These are phyloP conservation scores for Temnothorax ravouxi DNA, from an alignment of 2,888 invertebrate species.

Conservation along the genomic window DNA sequence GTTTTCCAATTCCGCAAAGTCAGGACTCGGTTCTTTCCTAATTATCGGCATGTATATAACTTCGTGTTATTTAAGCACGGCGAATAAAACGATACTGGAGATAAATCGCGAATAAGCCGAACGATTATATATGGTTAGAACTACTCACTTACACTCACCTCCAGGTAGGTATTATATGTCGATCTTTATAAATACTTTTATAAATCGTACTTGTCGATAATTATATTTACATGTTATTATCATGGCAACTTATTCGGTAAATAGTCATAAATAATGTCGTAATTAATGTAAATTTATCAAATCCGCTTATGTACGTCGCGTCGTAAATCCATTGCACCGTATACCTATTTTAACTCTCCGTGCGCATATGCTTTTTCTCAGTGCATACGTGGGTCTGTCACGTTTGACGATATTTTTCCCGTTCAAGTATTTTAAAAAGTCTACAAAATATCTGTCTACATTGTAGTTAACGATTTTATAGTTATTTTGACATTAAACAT, in stretches of 20 bases:
- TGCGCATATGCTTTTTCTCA: too few species aligned
- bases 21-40: constrained; percentile 1
- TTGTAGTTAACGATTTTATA: too few species aligned
- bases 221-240: constrained; percentile 5
- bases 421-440: too few species aligned
- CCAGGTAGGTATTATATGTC: constrained; percentile 40
- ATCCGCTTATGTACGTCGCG: constrained; percentile 31
- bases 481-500: too few species aligned
- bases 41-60: not conserved
- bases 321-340: constrained; percentile 32
- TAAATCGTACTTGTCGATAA: constrained; percentile 27
- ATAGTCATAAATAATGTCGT: constrained; percentile 43
- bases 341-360: constrained; percentile 71
- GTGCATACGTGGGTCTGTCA: too few species aligned
- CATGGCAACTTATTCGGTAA: constrained; percentile 14
- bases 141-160: constrained; percentile 59
- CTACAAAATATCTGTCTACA: too few species aligned
- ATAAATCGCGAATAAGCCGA: constrained; percentile 46
- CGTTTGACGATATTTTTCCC: too few species aligned
- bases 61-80: constrained; percentile 32
- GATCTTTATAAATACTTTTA: not conserved
- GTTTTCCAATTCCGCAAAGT: constrained; percentile 18
- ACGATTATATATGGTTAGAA: constrained; percentile 63
- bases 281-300: constrained; percentile 35
- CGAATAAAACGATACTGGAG: constrained; percentile 71